Conservation (phyloP, 1,140 invertebrate genomes). For the Scaptomyza pallida region DNA sequence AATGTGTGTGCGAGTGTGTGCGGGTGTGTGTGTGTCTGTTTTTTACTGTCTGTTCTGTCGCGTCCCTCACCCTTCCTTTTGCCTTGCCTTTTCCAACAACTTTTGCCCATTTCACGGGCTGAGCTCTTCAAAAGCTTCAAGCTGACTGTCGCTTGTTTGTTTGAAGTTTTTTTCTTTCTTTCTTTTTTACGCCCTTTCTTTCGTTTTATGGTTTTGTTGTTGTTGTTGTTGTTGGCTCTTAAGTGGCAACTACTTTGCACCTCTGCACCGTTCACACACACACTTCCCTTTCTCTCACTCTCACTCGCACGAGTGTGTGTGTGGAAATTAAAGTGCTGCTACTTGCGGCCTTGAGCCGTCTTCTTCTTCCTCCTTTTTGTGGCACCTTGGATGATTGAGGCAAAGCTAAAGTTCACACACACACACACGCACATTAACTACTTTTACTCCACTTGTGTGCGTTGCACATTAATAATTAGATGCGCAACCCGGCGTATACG, state of each 20-base stretch:
- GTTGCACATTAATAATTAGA: no score
- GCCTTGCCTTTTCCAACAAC: background rate
- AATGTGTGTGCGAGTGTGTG: background rate
- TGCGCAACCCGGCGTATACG: no score
- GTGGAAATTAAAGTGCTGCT: no score
- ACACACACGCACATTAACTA: no score
- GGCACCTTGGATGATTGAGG: no score
- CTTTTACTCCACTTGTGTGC: no score
- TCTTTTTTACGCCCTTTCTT: background rate
- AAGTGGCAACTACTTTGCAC: slow-evolving; percentile 58
- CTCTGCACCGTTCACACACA: slow-evolving; percentile 33
- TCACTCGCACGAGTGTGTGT: no score
- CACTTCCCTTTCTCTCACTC: background rate
- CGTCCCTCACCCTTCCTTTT: background rate
- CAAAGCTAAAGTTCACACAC: no score
- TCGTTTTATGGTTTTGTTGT: no score
- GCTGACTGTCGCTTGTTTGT: slow-evolving; percentile 33
- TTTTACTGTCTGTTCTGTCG: slow-evolving; percentile 33
- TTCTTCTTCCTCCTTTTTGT: no score
- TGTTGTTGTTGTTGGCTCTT: slow-evolving; percentile 11
- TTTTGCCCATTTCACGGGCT: slow-evolving; percentile 33
- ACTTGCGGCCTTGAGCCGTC: no score
- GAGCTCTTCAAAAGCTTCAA: slow-evolving; percentile 33
- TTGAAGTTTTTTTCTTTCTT: slow-evolving; percentile 32
- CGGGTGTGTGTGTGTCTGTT: slow-evolving; percentile 24